Percentiles rank a stretch among this genome's conserved stretches.
Evolutionary conservation across 2,113 vertebrate genomes (phyloP).

Genomic region (Percina caprodes): DNA sequence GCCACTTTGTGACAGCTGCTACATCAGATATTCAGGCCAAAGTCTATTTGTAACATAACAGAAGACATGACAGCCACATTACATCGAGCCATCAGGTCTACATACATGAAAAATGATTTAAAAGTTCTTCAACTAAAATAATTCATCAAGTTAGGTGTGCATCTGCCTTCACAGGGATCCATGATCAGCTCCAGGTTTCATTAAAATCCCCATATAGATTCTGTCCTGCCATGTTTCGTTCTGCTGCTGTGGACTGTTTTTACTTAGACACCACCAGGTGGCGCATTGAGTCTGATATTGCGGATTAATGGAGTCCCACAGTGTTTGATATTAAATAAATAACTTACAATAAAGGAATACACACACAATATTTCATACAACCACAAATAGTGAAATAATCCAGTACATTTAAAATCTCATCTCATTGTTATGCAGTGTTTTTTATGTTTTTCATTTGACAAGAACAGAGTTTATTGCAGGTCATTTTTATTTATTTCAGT

Average conservation of each 20-base stretch:
- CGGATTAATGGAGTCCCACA: not conserved
- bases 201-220: not conserved
- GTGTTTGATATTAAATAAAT: not conserved
- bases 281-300: not conserved
- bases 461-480: not conserved
- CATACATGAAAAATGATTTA: not conserved
- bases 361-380: not conserved
- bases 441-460: not conserved
- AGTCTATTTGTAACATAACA: too few species aligned
- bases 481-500: not conserved
- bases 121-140: not conserved
- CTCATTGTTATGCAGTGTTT: not conserved
- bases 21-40: too few species aligned
- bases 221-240: not conserved
- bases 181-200: not conserved
- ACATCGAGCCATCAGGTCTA: too few species aligned
- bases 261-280: slow-evolving; percentile 17
- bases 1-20: too few species aligned
- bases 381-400: not conserved
- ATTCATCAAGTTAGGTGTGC: not conserved
- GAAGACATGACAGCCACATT: too few species aligned
- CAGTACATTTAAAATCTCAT: not conserved
- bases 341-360: not conserved
- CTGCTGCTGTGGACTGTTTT: not conserved
- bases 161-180: not conserved